Base-by-base conservation (phyloP, 2,888 invertebrate species). In the Rotaria sp. region DNA sequence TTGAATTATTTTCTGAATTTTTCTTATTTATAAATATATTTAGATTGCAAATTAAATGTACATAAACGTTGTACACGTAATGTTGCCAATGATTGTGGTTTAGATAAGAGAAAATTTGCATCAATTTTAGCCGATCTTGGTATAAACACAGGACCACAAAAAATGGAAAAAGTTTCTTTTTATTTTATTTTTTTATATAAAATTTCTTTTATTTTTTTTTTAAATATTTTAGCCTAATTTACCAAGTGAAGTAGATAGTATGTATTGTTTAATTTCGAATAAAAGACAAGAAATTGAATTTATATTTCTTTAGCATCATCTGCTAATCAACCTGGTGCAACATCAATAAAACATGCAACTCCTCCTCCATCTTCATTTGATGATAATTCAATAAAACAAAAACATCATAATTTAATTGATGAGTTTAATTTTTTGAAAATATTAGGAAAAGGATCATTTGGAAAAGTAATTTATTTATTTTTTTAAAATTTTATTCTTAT, bases 51-150 rank as follows among this genome's bases (percentile, higher is more conserved):
- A 89, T 94, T 98, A 94, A 98, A 98, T 93, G 96, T 98, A 88
- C 98, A 99, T 93, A 98, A 98, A 92, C 94, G 98, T 87, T 99
- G 99, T 92, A 96, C 97, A 93, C 96, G 96, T 92, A 99, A 99
- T 92, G 98, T 99, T 88, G 97, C 98, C 88, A 98, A 98, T 93
- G 98, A 97, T 92, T 99, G 99, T 92, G 98, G 99, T 90, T 96
- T 97, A 92, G 96, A 99, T 92, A 96, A 96, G 86, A 96, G 96
- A 92, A 94, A 94, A 92, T 95, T 99, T 96, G 97, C 96, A 10
- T 95, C 95, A 91, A 95, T 97, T 89, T 93, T 98, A 89, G 94
- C 94, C 90, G 94, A 94, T 90, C 94, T 98, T 92, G 97, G 97
- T 90, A 95, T 98, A 1, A 80, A 80, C n/a, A 80, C 80, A 26